Conservation (phyloP, 2,797 vertebrate species). For the Corythornis leucogaster region DNA sequence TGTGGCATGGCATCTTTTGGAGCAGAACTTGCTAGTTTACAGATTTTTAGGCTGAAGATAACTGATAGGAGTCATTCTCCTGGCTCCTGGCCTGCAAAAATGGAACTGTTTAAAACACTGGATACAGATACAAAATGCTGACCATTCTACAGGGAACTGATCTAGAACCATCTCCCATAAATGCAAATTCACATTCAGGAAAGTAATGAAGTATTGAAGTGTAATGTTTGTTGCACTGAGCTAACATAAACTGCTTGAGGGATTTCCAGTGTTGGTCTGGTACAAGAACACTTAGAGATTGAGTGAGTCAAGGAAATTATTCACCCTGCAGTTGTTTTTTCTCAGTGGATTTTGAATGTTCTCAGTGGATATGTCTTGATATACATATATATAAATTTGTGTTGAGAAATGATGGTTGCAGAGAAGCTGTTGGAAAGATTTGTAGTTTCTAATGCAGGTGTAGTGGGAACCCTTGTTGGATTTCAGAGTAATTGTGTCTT, state of each 20-base stretch:
- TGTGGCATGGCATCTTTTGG: not conserved
- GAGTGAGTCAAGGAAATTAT: slow-evolving; percentile 1
- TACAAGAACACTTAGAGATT: not conserved
- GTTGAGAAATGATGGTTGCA: not conserved
- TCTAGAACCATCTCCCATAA: not conserved
- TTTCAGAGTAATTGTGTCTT: not conserved
- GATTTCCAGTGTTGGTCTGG: not conserved
- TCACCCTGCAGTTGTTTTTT: not conserved
- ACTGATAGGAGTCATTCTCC: not conserved
- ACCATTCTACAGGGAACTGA: not conserved
- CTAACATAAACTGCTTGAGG: not conserved
- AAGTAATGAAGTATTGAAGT: not conserved
- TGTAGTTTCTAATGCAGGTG: not conserved
- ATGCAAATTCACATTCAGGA: not conserved
- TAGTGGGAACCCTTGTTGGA: not conserved
- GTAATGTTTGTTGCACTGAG: not conserved
- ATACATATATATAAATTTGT: not conserved
- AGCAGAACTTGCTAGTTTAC: not conserved
- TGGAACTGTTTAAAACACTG: not conserved
- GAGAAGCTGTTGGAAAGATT: not conserved
- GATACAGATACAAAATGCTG: not conserved
- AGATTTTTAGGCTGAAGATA: not conserved
- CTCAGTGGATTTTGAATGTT: not conserved
- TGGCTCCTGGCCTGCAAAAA: not conserved
- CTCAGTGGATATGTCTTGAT: not conserved